Conservation (phyloP, 2,888 invertebrate species). For the Caenorhabditis sp. region DNA sequence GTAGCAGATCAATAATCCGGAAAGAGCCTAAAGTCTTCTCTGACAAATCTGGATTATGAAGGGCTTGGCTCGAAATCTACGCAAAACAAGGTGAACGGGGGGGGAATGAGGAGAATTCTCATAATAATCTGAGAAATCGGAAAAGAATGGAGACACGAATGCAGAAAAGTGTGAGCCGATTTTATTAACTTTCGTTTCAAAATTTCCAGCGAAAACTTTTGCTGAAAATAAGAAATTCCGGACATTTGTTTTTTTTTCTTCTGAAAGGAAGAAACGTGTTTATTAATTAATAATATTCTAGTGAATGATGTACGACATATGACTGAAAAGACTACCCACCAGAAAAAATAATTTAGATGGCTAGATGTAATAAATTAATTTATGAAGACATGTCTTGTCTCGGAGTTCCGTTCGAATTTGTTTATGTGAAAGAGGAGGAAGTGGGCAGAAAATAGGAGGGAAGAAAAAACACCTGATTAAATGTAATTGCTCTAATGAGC, state of each 20-base stretch:
- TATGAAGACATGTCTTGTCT: background rate
- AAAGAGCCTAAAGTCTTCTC: constrained; percentile 33
- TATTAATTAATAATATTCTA: constrained; percentile 18
- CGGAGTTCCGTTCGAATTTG: constrained; percentile 23
- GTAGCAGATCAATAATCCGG: constrained; percentile 40
- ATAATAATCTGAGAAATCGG: constrained; percentile 16
- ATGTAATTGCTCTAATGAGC: constrained; percentile 4
- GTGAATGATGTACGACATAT: constrained; percentile 5
- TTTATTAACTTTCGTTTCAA: background rate
- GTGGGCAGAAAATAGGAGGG: background rate
- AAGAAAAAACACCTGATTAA: constrained; percentile 13
- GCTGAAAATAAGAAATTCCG: background rate
- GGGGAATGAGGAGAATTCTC: constrained; percentile 14
- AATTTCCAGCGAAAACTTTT: no score
- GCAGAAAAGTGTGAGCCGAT: background rate
- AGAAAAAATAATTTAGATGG: constrained; percentile 10
- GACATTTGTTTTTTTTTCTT: background rate
- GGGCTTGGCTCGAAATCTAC: constrained; percentile 29
- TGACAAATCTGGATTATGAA: constrained; percentile 53
- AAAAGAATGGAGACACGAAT: background rate
- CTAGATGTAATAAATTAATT: constrained; percentile 39
- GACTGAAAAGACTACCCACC: background rate
- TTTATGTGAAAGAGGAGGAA: constrained; percentile 10
- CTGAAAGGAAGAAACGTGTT: no score
- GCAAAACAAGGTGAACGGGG: constrained; percentile 33